Base-by-base conservation (phyloP, 2,888 invertebrate genomes). In the Dolichomitus sp. region DNA sequence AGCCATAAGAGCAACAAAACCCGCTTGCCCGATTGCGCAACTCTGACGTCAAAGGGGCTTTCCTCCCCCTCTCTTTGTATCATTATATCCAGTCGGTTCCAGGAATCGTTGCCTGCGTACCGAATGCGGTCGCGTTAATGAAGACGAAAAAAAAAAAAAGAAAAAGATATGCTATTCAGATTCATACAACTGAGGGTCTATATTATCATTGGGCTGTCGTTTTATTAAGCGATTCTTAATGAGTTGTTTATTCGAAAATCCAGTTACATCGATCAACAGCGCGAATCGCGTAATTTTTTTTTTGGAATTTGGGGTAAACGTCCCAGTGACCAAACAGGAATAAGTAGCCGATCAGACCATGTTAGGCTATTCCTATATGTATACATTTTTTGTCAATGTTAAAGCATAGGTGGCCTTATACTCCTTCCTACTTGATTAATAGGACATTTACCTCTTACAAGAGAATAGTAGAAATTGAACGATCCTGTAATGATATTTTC, bases 171-270 rank as follows among this genome's bases (percentile, higher is more conserved):
- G 23, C 23, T 23, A 1, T 2, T 2, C 23, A 23, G 23, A 23
- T 9, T 23, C 4, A 50, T 2, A 52, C 11, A n/a, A 48, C 14
- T 17, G 14, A 48, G 17, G n/a, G 6, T 48, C 17, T 17, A 48
- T 17, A 6, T 17, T 48, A 48, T 6, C 48, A 27, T 19, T 19
- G 27, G 17, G 9, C 1, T 9, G 40, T 61, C 33, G 33, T 61
- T 40, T 37, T 17, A n/a, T n/a, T 37, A 19, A 61, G 17, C 19
- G 52, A 50, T 50, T 19, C 61, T 52, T 30, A 68, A 52, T 69
- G 40, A 61, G 61, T 52, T 1, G 50, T 77, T 77, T 77, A 77
- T 77, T 69, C 40, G 19, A 78, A 72, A 45, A 70, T 59, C 23
- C 54, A 33, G 9, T 33, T 61, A 59, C 72, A 70, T 61, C 52